Percentiles rank a stretch among this genome's conserved stretches.
These are phyloP conservation scores for Aphaenogaster ashmeadi DNA, from an alignment of 1,140 invertebrate genomes.

Conservation along the genomic window DNA sequence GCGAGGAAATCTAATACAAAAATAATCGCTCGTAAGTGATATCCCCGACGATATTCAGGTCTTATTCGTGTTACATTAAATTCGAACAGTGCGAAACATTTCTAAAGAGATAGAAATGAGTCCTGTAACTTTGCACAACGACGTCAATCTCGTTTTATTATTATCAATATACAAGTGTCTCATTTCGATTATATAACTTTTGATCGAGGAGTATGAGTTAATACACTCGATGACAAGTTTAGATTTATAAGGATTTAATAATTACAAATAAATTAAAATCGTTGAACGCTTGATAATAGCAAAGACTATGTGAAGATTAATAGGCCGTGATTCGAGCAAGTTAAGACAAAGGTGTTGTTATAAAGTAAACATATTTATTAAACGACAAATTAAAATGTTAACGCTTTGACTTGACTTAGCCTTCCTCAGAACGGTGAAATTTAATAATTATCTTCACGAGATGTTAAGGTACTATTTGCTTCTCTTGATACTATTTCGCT, in stretches of 20 bases:
- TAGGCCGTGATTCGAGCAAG: too few species aligned
- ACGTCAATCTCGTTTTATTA: not conserved
- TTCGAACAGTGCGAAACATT: not conserved
- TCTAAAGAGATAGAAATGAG: not conserved
- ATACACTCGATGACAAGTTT: not conserved
- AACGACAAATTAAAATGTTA: too few species aligned
- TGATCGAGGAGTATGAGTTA: not conserved
- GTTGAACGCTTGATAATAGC: too few species aligned
- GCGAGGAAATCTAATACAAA: constrained; percentile 46
- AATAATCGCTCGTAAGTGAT: constrained; percentile 42
- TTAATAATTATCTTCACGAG: not conserved
- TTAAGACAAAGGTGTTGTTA: too few species aligned
- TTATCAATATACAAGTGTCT: not conserved
- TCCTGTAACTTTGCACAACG: not conserved
- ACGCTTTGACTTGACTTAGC: too few species aligned
- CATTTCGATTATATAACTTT: not conserved
- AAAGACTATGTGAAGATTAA: too few species aligned
- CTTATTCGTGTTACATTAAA: not conserved
- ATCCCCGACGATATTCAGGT: not conserved
- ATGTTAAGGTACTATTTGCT: not conserved
- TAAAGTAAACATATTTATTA: too few species aligned
- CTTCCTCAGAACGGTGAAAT: too few species aligned
- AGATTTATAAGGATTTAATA: not conserved
- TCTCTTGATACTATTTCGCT: not conserved
- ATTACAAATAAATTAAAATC: not conserved